Percentiles rank a stretch among this genome's conserved stretches.
Evolutionary conservation across 2,113 vertebrate genomes (phyloP).

Genomic region (Brachypodius melanocephalos): DNA sequence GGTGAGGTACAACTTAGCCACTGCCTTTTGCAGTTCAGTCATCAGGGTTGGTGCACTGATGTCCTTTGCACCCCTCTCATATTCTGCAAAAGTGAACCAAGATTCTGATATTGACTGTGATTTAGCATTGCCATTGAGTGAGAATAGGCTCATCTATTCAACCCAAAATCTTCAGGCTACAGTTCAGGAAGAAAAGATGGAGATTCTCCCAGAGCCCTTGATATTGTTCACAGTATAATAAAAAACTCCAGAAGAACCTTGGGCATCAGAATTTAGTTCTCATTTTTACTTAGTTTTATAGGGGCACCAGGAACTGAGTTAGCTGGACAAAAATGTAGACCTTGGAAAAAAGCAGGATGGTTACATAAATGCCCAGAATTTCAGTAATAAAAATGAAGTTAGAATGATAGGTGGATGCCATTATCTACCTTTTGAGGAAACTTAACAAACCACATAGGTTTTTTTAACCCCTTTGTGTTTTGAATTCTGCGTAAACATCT

Average conservation of each 20-base stretch:
- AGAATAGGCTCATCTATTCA: background rate
- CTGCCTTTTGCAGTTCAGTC: background rate
- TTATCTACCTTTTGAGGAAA: background rate
- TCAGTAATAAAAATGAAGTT: conserved; percentile 5
- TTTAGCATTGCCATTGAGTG: accelerated
- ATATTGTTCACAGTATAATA: background rate
- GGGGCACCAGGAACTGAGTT: background rate
- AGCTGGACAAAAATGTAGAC: background rate
- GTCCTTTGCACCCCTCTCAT: background rate
- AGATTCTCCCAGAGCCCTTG: background rate
- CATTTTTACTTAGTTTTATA: background rate
- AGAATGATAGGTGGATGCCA: background rate
- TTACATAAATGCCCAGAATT: background rate
- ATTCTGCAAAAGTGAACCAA: background rate
- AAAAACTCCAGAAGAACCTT: background rate
- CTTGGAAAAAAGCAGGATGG: background rate
- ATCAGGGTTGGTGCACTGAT: background rate
- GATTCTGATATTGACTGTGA: background rate
- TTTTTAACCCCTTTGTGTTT: background rate
- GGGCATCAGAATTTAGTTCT: background rate
- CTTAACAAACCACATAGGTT: background rate
- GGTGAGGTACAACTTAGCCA: background rate
- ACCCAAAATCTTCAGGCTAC: background rate
- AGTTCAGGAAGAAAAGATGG: background rate
- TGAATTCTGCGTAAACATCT: background rate